Percentiles rank a stretch among this genome's conserved stretches.
phyloP scores from a whole-genome alignment of 2,113 vertebrate species.

The Piprites chloris region DNA sequence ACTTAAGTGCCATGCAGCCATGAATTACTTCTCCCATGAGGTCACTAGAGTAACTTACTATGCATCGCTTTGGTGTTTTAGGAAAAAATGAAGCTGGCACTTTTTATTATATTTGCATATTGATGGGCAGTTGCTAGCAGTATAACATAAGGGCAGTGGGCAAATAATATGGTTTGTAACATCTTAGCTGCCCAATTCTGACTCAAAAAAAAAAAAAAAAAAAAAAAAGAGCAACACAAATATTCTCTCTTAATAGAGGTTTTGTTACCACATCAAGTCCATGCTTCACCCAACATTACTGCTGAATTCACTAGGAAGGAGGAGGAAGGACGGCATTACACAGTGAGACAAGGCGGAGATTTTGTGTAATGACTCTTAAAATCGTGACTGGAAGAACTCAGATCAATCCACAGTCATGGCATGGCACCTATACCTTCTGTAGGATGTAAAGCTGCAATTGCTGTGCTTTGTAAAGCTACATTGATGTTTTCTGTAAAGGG shows the following conservation, averaged over 20 bases:
- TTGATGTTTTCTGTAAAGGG: not conserved
- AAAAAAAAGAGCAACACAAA: not conserved
- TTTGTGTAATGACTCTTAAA: not conserved
- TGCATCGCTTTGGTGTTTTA: not conserved
- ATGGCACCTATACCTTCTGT: rapidly evolving
- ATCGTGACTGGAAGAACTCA: not conserved
- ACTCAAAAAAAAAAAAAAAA: not conserved
- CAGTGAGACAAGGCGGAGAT: not conserved
- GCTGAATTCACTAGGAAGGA: not conserved
- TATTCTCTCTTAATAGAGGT: not conserved
- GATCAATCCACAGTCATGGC: not conserved
- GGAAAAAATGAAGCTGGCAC: not conserved
- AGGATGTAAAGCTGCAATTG: not conserved
- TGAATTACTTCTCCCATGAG: not conserved
- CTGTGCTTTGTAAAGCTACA: not conserved
- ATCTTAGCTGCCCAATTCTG: not conserved
- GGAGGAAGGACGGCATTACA: not conserved
- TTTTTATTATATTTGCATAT: not conserved
- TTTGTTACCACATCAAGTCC: not conserved
- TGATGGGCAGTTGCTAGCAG: not conserved
- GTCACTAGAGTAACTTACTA: not conserved
- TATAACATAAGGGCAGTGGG: not conserved
- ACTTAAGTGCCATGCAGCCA: not conserved
- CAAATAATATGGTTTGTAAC: not conserved
- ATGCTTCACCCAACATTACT: not conserved